phyloP scores from a whole-genome alignment of 1,140 invertebrate species.

The Lysiphlebus fabarum region DNA sequence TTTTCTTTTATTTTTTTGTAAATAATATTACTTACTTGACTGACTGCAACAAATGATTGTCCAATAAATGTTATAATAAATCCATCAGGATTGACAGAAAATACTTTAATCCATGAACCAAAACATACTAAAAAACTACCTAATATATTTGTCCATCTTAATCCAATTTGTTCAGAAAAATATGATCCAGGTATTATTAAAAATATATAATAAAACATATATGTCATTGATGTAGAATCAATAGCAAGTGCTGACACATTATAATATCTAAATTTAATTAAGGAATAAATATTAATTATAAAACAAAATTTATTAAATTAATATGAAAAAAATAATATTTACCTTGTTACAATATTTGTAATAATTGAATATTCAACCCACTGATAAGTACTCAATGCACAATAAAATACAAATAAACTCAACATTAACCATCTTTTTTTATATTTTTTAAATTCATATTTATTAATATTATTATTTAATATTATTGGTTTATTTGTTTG shows the following conservation, averaged over 20 bases:
- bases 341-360: conserved; percentile 54
- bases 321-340: conserved; percentile 15
- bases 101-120: conserved; percentile 73
- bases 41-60: conserved; percentile 67
- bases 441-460: conserved; percentile 37
- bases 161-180: conserved; percentile 55
- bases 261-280: too few species aligned
- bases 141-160: conserved; percentile 48
- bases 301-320: background rate
- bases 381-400: conserved; percentile 55
- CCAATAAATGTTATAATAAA: conserved; percentile 68
- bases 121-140: conserved; percentile 50
- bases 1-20: background rate
- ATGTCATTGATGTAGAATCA: conserved; percentile 70
- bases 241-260: conserved; percentile 57
- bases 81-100: conserved; percentile 57
- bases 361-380: conserved; percentile 61
- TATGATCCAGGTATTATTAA: conserved; percentile 69
- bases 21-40: conserved; percentile 49
- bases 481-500: background rate
- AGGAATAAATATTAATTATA: background rate
- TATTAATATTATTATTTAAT: background rate
- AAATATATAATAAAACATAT: conserved; percentile 69
- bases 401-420: conserved; percentile 58
- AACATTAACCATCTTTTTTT: conserved; percentile 63